Conservation (phyloP, 2,888 invertebrate genomes). For the Drosophila stalkeri region DNA sequence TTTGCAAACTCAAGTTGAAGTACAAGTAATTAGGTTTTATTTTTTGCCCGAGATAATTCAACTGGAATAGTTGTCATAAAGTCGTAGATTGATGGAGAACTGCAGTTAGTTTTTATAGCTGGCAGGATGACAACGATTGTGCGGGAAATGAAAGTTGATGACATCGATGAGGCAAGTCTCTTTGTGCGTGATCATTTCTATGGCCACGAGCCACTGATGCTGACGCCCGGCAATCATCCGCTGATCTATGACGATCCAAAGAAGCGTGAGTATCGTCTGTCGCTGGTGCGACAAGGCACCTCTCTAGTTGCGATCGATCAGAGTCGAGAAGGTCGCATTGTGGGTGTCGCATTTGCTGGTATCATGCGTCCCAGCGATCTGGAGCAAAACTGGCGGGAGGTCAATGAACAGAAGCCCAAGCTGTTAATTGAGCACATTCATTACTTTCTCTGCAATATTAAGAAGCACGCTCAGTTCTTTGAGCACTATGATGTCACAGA, state of each 20-base stretch:
- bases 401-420: constrained; percentile 21
- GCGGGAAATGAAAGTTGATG: constrained; percentile 47
- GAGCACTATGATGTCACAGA: constrained; percentile 48
- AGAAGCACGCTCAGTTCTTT: constrained; percentile 64
- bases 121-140: constrained; percentile 52
- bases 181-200: constrained; percentile 54
- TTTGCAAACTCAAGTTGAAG: not conserved
- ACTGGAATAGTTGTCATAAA: not conserved
- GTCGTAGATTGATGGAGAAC: not conserved
- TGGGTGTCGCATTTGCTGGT: constrained; percentile 48
- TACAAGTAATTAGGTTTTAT: not conserved
- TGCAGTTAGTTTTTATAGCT: constrained; percentile 9
- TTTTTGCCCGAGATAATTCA: not conserved
- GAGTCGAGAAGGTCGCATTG: constrained; percentile 34
- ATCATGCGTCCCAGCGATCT: constrained; percentile 41
- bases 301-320: constrained; percentile 57
- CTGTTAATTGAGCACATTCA: constrained; percentile 50
- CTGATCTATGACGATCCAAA: constrained; percentile 1
- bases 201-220: constrained; percentile 50
- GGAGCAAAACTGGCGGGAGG: constrained; percentile 41
- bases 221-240: constrained; percentile 43
- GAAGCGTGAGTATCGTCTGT: constrained; percentile 35
- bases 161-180: constrained; percentile 35
- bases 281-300: constrained; percentile 40
- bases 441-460: constrained; percentile 63